Base-by-base conservation (phyloP, 2,888 invertebrate species). In the Parapristionchus giblindavisi region DNA sequence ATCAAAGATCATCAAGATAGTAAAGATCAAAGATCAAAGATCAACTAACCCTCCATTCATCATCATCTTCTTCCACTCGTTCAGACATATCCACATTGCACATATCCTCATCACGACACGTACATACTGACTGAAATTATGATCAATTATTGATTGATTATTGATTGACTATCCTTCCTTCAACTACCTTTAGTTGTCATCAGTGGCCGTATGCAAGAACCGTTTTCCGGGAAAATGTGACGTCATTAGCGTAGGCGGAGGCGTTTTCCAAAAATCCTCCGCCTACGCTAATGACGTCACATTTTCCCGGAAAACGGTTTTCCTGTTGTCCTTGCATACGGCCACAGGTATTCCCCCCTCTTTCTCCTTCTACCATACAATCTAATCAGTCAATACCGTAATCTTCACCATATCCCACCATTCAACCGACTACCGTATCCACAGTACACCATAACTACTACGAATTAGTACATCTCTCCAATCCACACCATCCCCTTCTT, bases 1-100 rank as follows among this genome's bases (percentile, higher is more conserved):
- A n/a, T n/a, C n/a, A n/a, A n/a, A n/a, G n/a, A n/a, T n/a, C n/a
- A n/a, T n/a, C n/a, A 54, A 17, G 29, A 56, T 8, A 29, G 29
- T 11, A n/a, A 56, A 56, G 29, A 14, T 32, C 58, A 29, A 40
- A 63, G 38, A 63, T 63, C 38, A 63, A 40, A 60, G 36, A 63
- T 38, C 40, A 24, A n/a, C 38, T 34, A 6, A 34, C n/a, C 34
- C 52, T 51, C 36, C n/a, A 14, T 24, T 68, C 14, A 8, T 36
- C 52, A 24, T 40, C 70, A 3, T 40, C 70, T 5, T 56, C 56
- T 21, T 71, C 70, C 36, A 71, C 70, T 56, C 70, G 21, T 24
- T 71, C 70, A 8, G 70, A 54, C 70, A 71, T 36, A 38, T 71
- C 70, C 56, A 71, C 70, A 27, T 71, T 71, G 34, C 70, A 71